A percentile compares a stretch with the other conserved stretches of the same genome.
These are phyloP conservation scores for Bucco capensis DNA, from an alignment of 2,113 vertebrate species.

Conservation along the genomic window DNA sequence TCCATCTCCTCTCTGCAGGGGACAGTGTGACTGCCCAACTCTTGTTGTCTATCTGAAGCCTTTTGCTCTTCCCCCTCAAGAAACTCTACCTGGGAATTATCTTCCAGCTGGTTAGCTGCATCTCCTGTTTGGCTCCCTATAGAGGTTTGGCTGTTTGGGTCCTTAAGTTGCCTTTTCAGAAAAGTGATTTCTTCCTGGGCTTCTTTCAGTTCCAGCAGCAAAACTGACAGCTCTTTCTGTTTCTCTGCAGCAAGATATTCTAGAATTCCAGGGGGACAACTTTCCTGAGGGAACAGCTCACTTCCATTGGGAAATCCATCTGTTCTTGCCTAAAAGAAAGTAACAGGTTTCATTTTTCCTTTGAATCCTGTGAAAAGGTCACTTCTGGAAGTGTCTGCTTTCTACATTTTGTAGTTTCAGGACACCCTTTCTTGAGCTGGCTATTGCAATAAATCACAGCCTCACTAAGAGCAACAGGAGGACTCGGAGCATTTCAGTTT, in stretches of 20 bases:
- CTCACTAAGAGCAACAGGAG: background rate
- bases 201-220: constrained; percentile 75
- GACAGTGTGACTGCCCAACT: background rate
- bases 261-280: background rate
- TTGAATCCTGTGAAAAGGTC: background rate
- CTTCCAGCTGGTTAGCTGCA: background rate
- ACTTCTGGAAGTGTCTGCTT: background rate
- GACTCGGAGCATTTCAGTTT: background rate
- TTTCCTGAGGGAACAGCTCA: background rate
- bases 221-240: constrained; percentile 68
- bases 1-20: background rate
- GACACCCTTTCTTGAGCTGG: background rate
- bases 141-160: background rate
- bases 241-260: constrained; percentile 64
- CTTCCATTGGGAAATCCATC: background rate
- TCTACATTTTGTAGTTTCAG: background rate
- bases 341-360: background rate
- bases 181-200: constrained; percentile 74
- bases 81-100: background rate
- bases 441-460: background rate
- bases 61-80: background rate
- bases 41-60: background rate
- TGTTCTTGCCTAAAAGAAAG: constrained; percentile 39
- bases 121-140: background rate
- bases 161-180: constrained; percentile 69